Base-by-base conservation (phyloP, 1,140 invertebrate species). In the Fopius arisanus region DNA sequence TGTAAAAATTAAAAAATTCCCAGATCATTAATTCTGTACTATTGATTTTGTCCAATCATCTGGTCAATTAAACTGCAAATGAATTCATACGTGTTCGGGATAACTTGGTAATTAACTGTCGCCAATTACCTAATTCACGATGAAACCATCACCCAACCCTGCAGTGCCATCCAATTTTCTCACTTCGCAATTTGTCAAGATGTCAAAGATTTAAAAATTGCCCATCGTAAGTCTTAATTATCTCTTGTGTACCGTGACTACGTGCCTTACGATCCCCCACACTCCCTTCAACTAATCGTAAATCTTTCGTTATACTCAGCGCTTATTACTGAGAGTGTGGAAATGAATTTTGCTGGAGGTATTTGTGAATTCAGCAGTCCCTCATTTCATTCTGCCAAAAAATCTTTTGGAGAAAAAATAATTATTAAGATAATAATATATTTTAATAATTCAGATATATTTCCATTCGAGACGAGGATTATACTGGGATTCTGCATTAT, bases 161-260 rank as follows among this genome's bases (percentile, higher is more conserved):
- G 5, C 9, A 48, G 43, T 48, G n/a, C n/a, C 43, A 14, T 48
- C n/a, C n/a, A 48, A 48, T 48, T 48, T 48, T 48, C n/a, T 48
- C 1, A 16, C 1, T 48, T 3, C n/a, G 43, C 7, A 14, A 48
- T 14, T 48, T 48, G 43, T 48, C 43, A 48, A 48, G 16, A n/a
- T n/a, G 16, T 48, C 10, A 19, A 19, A 19, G 16, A 19, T 48
- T 48, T 16, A 6, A 19, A 48, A 48, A 48, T 48, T 48, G 16
- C n/a, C 9, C 43, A 19, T 48, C 41, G 65, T 74, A 74, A 69
- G 65, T 68, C 66, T 74, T 63, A 74, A 74, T 74, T 74, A 74
- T 48, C 37, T 48, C 62, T 59, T 69, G 72, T 74, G 72, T 59
- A 67, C 66, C 40, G 71, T 67, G 71, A 73, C 71, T 54, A 37